phyloP scores from a whole-genome alignment of 1,140 invertebrate species.

The Cherax quadricarinatus region DNA sequence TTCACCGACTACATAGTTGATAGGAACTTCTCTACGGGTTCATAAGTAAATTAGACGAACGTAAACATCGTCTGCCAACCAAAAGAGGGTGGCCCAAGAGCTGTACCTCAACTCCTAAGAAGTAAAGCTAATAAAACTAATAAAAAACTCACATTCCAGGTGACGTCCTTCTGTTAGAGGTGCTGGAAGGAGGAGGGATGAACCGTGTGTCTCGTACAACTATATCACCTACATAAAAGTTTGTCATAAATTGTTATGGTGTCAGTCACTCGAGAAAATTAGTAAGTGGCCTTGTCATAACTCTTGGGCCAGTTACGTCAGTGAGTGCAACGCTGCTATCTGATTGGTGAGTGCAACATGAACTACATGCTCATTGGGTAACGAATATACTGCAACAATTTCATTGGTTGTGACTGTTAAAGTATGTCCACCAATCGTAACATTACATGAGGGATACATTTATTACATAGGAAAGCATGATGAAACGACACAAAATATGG shows the following conservation, averaged over 20 bases:
- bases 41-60: too few relatives aligned
- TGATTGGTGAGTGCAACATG: neutral
- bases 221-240: too few relatives aligned
- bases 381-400: neutral
- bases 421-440: neutral
- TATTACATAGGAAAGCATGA: too few relatives aligned
- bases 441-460: neutral
- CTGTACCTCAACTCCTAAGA: too few relatives aligned
- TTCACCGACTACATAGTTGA: too few relatives aligned
- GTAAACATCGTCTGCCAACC: too few relatives aligned
- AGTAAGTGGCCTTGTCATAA: neutral
- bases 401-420: neutral
- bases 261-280: neutral
- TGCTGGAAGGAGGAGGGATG: neutral
- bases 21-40: too few relatives aligned
- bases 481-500: too few relatives aligned
- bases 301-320: constrained; percentile 1
- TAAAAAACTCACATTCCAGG: too few relatives aligned
- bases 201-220: neutral
- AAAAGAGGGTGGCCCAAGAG: too few relatives aligned
- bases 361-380: neutral
- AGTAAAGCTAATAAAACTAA: too few relatives aligned
- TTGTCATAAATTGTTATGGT: too few relatives aligned
- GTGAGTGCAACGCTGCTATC: neutral
- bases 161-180: neutral